A percentile compares a stretch with the other conserved stretches of the same genome.
Evolutionary conservation across 2,888 invertebrate species (phyloP).

Genomic region (Baronia brevicornis): DNA sequence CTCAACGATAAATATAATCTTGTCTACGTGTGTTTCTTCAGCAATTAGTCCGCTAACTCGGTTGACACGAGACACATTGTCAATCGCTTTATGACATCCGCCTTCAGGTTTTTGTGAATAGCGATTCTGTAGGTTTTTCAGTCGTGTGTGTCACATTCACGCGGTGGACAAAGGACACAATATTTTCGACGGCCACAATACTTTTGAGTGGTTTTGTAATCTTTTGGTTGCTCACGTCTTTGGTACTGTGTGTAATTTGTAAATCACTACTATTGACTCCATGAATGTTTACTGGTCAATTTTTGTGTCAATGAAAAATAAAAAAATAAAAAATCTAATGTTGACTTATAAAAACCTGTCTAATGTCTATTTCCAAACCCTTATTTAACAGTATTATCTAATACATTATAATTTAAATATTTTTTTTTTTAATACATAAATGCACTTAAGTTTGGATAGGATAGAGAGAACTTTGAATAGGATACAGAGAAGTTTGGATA

Average conservation of each 20-base stretch:
- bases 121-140: conserved; percentile 40
- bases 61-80: conserved; percentile 45
- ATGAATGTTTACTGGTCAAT: neutral
- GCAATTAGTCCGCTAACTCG: conserved; percentile 51
- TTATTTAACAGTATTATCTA: too few relatives aligned
- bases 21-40: conserved; percentile 32
- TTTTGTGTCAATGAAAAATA: neutral
- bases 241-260: conserved; percentile 1
- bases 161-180: conserved; percentile 31
- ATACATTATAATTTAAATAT: too few relatives aligned
- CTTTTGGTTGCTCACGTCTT: conserved; percentile 11
- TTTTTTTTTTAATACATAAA: too few relatives aligned
- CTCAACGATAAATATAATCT: conserved; percentile 21
- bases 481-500: too few relatives aligned
- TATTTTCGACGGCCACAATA: conserved; percentile 28
- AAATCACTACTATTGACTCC: neutral
- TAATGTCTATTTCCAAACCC: too few relatives aligned
- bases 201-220: conserved; percentile 30
- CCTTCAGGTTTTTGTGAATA: conserved; percentile 35
- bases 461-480: too few relatives aligned
- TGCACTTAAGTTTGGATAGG: too few relatives aligned
- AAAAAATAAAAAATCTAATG: neutral
- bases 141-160: conserved; percentile 38
- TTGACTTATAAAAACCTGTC: too few relatives aligned
- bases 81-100: conserved; percentile 35